Evolutionary conservation across 2,797 vertebrate species (phyloP).

Genomic region (Chromobotia macracanthus): DNA sequence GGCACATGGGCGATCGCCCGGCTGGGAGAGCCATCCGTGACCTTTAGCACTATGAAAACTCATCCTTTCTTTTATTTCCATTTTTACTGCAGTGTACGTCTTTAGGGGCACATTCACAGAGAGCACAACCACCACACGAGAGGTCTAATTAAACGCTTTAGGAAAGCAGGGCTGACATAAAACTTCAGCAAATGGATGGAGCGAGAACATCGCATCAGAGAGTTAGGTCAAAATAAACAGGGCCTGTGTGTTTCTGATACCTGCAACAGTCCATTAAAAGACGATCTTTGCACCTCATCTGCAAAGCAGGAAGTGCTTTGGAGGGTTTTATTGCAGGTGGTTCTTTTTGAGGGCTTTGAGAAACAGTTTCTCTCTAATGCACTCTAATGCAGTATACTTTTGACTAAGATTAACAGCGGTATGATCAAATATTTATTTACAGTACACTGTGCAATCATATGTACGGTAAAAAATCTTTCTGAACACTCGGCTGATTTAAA

Average conservation of each 20-base stretch:
- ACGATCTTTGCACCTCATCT: constrained; percentile 8
- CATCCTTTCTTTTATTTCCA: constrained; percentile 54
- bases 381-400: too few species aligned
- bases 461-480: too few species aligned
- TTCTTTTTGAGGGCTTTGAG: neutral
- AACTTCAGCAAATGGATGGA: constrained; percentile 39
- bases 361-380: neutral
- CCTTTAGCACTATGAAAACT: constrained; percentile 41
- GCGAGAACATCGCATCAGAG: neutral
- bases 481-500: too few species aligned
- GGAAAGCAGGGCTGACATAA: constrained; percentile 52
- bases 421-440: too few species aligned
- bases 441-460: too few species aligned
- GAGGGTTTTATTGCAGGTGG: constrained; percentile 8
- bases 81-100: constrained; percentile 49
- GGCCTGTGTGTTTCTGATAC: constrained; percentile 45
- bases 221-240: constrained; percentile 4
- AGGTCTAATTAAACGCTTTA: constrained; percentile 61
- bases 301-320: constrained; percentile 8
- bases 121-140: constrained; percentile 36
- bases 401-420: too few species aligned
- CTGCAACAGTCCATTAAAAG: constrained; percentile 31
- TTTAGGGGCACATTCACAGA: neutral
- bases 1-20: neutral
- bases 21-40: constrained; percentile 22